Conservation (phyloP, 2,888 invertebrate species). For the Conistra vaccinii region DNA sequence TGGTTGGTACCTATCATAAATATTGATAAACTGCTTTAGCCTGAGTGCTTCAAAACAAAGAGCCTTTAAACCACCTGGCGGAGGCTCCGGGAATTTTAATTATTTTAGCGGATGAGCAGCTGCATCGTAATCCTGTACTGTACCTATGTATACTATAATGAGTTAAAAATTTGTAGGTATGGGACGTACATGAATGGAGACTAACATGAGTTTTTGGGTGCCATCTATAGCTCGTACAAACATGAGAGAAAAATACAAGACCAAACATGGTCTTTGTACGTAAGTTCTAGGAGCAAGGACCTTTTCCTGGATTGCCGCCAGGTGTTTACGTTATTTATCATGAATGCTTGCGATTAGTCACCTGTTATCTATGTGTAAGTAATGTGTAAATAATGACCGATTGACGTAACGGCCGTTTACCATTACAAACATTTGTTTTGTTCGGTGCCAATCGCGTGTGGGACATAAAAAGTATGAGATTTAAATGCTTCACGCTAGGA, state of each 20-base stretch:
- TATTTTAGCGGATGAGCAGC: slow-evolving; percentile 16
- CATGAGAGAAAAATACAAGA: not conserved
- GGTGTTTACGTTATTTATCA: slow-evolving; percentile 35
- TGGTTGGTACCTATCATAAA: slow-evolving; percentile 2
- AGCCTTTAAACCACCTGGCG: not conserved
- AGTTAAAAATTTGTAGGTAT: not conserved
- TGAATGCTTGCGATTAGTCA: slow-evolving; percentile 49
- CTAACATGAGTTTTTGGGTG: not conserved
- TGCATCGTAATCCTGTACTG: slow-evolving; percentile 9
- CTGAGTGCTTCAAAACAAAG: slow-evolving; percentile 20
- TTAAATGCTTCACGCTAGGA: slow-evolving; percentile 26
- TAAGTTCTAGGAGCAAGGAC: slow-evolving; percentile 33
- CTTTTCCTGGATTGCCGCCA: slow-evolving; percentile 45
- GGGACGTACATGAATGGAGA: not conserved
- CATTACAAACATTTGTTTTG: slow-evolving; percentile 43
- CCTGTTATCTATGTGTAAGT: slow-evolving; percentile 21
- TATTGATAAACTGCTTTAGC: not conserved
- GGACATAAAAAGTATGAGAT: slow-evolving; percentile 11
- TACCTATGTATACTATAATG: not conserved
- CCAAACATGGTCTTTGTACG: not conserved
- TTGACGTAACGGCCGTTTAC: slow-evolving; percentile 29
- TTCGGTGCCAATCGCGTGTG: slow-evolving; percentile 18
- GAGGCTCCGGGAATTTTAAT: slow-evolving; percentile 27
- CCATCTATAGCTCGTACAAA: not conserved
- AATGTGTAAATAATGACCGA: slow-evolving; percentile 47